A percentile compares a stretch with the other conserved stretches of the same genome.
Evolutionary conservation across 2,888 invertebrate species (phyloP).

Genomic region (Lordiphosa fenestrarum): DNA sequence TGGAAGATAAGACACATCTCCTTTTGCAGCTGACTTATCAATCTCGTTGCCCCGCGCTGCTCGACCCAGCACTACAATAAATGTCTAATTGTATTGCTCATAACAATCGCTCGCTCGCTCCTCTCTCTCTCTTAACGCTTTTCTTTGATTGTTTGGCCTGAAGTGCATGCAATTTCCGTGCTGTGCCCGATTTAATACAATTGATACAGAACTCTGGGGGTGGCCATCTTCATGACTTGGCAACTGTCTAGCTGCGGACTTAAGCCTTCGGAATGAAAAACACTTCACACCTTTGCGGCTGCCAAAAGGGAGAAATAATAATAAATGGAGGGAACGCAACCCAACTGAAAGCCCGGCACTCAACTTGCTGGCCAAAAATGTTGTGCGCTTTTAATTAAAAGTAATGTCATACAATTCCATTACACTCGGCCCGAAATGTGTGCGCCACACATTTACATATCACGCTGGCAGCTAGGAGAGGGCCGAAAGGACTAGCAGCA

Average conservation of each 20-base stretch:
- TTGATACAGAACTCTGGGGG: slow-evolving; percentile 45
- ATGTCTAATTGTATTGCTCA: slow-evolving; percentile 19
- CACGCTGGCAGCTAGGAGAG: slow-evolving; percentile 38
- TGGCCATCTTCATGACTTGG: slow-evolving; percentile 44
- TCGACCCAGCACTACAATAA: neutral
- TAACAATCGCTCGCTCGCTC: slow-evolving; percentile 7
- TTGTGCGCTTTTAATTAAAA: slow-evolving; percentile 78
- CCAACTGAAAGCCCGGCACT: slow-evolving; percentile 39
- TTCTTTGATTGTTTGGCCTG: slow-evolving; percentile 32
- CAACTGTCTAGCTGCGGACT: slow-evolving; percentile 38
- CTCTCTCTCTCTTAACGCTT: slow-evolving; percentile 20
- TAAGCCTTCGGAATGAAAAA: slow-evolving; percentile 47
- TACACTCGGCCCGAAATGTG: slow-evolving; percentile 70
- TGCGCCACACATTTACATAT: slow-evolving; percentile 74
- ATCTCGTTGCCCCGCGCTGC: neutral
- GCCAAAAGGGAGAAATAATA: slow-evolving; percentile 27
- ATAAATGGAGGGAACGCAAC: slow-evolving; percentile 8
- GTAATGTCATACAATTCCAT: slow-evolving; percentile 77
- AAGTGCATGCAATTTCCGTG: slow-evolving; percentile 66
- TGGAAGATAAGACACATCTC: neutral
- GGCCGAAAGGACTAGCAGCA: neutral
- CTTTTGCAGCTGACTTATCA: slow-evolving; percentile 36
- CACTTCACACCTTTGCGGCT: slow-evolving; percentile 47
- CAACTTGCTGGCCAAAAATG: slow-evolving; percentile 71
- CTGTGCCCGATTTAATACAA: slow-evolving; percentile 60